Evolutionary conservation across 2,113 vertebrate species (phyloP).

Genomic region (Nothobranchius kuhntae): DNA sequence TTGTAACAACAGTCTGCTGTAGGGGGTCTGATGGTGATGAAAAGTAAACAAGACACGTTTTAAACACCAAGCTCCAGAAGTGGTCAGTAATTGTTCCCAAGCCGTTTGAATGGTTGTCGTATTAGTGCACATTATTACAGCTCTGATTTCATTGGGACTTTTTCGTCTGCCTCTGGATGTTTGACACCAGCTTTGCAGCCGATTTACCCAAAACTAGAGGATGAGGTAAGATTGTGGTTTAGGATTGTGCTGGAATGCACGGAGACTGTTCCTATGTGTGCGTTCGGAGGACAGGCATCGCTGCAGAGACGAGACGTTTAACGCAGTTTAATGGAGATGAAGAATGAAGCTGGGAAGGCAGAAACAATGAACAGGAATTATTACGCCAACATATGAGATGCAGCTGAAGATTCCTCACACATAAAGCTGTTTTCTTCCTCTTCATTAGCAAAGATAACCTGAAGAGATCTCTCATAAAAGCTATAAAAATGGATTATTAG

Average conservation of each 20-base stretch:
- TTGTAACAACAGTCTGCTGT: not conserved
- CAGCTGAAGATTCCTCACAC: not conserved
- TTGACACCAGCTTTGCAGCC: not conserved
- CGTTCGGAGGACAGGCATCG: slow-evolving; percentile 1
- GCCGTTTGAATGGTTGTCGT: slow-evolving; percentile 7
- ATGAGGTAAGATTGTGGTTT: slow-evolving; percentile 12
- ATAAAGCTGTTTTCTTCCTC: not conserved
- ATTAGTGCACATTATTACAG: not conserved
- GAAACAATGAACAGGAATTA: not conserved
- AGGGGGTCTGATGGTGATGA: not conserved
- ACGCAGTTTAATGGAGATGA: slow-evolving; percentile 1
- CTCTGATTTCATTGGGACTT: slow-evolving; percentile 10
- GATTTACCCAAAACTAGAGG: slow-evolving; percentile 17
- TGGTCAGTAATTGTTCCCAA: slow-evolving; percentile 23
- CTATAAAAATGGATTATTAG: not conserved
- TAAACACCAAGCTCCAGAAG: not conserved
- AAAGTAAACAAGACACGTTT: not conserved
- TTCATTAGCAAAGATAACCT: no score
- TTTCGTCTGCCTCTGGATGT: slow-evolving; percentile 3
- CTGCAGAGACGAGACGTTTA: not conserved
- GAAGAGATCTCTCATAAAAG: not conserved
- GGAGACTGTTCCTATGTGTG: slow-evolving; percentile 16
- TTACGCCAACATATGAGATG: not conserved
- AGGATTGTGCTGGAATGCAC: slow-evolving; percentile 27
- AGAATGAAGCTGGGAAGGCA: not conserved